Evolutionary conservation across 2,113 vertebrate species (phyloP).

Genomic region (Apteryx owenii): DNA sequence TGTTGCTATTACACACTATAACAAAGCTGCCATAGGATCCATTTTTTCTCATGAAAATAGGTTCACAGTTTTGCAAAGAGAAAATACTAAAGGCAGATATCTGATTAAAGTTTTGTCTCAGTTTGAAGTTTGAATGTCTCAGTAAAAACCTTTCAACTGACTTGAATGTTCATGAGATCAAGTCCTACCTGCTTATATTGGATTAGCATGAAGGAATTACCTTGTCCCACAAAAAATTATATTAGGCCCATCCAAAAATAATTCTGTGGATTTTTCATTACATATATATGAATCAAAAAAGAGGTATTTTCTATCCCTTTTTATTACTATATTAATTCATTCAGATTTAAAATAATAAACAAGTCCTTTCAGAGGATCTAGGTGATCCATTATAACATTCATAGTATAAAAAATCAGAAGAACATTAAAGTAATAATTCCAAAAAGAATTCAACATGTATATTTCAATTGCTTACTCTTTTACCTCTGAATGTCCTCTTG

Average conservation of each 20-base stretch:
- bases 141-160: not conserved
- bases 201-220: conserved; percentile 12
- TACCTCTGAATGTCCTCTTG: not conserved
- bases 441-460: not conserved
- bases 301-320: not conserved
- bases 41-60: not conserved
- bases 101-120: not conserved
- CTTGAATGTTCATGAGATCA: not conserved
- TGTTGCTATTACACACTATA: not conserved
- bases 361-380: conserved; percentile 33
- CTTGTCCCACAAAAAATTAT: not conserved
- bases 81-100: not conserved
- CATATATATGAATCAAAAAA: not conserved
- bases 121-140: not conserved
- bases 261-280: conserved; percentile 19
- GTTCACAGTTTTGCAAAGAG: not conserved
- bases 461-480: not conserved
- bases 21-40: not conserved
- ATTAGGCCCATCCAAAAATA: not conserved
- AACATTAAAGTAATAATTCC: not conserved
- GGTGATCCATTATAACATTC: conserved; percentile 7
- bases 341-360: conserved; percentile 60
- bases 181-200: not conserved
- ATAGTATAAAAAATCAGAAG: conserved; percentile 34
- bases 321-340: conserved; percentile 52